Base-by-base conservation (phyloP, 1,140 invertebrate genomes). In the Scaptomyza montana region DNA sequence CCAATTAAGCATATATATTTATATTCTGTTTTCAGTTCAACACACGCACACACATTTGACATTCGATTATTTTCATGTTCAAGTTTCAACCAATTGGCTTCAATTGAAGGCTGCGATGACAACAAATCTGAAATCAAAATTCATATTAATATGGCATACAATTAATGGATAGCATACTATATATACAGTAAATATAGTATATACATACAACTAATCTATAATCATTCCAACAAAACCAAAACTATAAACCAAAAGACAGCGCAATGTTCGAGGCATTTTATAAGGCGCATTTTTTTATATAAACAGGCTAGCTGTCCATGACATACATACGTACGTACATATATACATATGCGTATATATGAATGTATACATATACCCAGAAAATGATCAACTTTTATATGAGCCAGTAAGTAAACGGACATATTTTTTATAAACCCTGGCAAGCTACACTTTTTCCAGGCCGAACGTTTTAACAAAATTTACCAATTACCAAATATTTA, bases 391-490 rank as follows among this genome's bases (percentile, higher is more conserved):
- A 86, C 64, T 89, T 86, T 86, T 86, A 86, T 89, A 86, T 78
- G 82, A 86, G 78, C 71, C 82, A 86, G 75, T 89, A 89, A 82
- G 84, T 86, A 78, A 82, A 78, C 80, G 69, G 77, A 81, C 74
- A 84, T 71, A 89, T 86, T 86, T 86, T 89, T 89, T 86, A 89
- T 87, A 71, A 78, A 79, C 82, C 82, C 70, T 89, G 82, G 75
- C 75, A 76, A 87, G 84, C 84, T 69, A 72, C 66, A 77, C 64
- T 84, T 84, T 80, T 85, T 85, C 77, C 80, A 79, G 77, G 80
- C 80, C 80, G 41, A 72, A 69, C 53, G 87, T 86, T 86, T 86
- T 86, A 89, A 86, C 70, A 81, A 82, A 78, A 89, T 87, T 36
- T 87, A 86, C 66, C 66, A 54, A 78, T 68, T 69, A 70, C 51